phyloP scores from a whole-genome alignment of 2,113 vertebrate species.

The Microtus ochrogaster region DNA sequence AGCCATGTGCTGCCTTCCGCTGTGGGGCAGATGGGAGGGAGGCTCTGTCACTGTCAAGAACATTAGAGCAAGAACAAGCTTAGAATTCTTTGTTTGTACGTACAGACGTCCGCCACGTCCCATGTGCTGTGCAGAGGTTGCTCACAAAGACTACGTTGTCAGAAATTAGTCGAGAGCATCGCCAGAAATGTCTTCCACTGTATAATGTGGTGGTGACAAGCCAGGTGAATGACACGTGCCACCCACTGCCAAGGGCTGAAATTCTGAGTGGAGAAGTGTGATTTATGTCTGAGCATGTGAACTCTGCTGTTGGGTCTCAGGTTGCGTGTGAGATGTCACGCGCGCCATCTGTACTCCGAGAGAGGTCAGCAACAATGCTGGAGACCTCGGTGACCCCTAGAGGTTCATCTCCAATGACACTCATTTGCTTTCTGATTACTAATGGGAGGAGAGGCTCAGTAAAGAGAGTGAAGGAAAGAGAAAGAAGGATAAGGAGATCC shows the following conservation, averaged over 20 bases:
- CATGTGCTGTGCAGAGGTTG: slow-evolving; percentile 29
- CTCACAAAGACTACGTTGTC: slow-evolving; percentile 64
- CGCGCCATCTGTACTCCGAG: slow-evolving; percentile 71
- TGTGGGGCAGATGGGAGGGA: slow-evolving; percentile 84
- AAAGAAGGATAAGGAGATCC: slow-evolving; percentile 69
- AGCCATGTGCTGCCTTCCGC: slow-evolving; percentile 80
- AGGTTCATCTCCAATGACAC: slow-evolving; percentile 62
- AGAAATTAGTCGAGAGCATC: not conserved
- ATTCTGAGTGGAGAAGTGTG: slow-evolving; percentile 36
- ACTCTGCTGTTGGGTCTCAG: slow-evolving; percentile 47
- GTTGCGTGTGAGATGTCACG: slow-evolving; percentile 59
- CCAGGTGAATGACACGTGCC: slow-evolving; percentile 64
- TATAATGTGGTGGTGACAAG: not conserved
- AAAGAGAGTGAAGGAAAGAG: slow-evolving; percentile 65
- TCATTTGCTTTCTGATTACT: slow-evolving; percentile 81
- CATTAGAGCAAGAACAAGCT: slow-evolving; percentile 83
- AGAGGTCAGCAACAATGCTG: slow-evolving; percentile 79
- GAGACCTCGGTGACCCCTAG: slow-evolving; percentile 55
- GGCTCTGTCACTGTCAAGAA: slow-evolving; percentile 77
- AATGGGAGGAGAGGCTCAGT: slow-evolving; percentile 55
- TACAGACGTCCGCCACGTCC: slow-evolving; percentile 72
- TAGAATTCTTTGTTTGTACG: slow-evolving; percentile 79
- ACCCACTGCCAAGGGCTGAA: slow-evolving; percentile 6
- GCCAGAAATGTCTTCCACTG: slow-evolving; percentile 18
- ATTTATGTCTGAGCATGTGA: slow-evolving; percentile 66